Base-by-base conservation (phyloP, 2,888 invertebrate species). In the Stegana nigrithorax region DNA sequence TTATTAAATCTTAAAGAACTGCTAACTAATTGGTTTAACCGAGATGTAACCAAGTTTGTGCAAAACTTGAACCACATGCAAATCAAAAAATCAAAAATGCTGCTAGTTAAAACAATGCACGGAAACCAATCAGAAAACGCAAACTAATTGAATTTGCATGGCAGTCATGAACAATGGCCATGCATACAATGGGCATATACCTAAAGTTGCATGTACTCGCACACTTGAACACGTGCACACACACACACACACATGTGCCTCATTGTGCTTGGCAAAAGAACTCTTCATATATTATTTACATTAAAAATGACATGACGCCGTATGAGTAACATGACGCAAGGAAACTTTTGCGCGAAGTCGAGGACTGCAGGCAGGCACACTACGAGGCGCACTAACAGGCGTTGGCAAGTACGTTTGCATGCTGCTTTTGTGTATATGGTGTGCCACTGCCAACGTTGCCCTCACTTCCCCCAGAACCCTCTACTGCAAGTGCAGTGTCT, bases 141-240 rank as follows among this genome's bases (percentile, higher is more conserved):
- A 55, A 70, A 66, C 70, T 75, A 75, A 75, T 80, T 80, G 76
- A 75, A 75, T 69, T 64, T 65, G 69, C 58, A 17, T 50, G 25
- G n/a, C 42, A 47, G 53, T 42, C 51, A 39, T 14, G 2, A 50
- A 25, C 50, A 50, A 50, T 8, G 2, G 25, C 19, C n/a, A 23
- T 26, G 26, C 23, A 57, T n/a, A n/a, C n/a, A 42, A 39, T 14
- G 42, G 19, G 39, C n/a, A 56, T 39, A 50, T 50, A 26, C n/a
- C n/a, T n/a, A n/a, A n/a, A n/a, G n/a, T n/a, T n/a, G n/a, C 26
- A 50, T 21, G 14, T 45, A 45, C 10, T 10, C 5, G 21, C 25
- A n/a, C 26, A 26, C 2, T 26, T 6, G 17, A 53, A 39, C 32
- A 55, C 23, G 17, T 51, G 17, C 51, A 10, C 17, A 29, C 17